Conservation (phyloP, 2,113 vertebrate species). For the Verasper variegatus region DNA sequence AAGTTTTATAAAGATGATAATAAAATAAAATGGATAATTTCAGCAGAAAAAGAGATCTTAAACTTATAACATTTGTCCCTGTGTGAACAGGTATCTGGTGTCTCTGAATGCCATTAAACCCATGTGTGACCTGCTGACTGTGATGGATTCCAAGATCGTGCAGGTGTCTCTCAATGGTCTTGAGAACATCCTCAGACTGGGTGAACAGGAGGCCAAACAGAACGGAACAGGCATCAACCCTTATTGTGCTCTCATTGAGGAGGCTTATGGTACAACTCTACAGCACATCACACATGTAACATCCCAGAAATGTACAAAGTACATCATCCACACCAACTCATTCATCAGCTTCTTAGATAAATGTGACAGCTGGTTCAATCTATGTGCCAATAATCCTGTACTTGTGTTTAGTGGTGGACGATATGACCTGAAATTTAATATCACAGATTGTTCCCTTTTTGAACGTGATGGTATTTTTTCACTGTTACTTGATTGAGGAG, state of each 20-base stretch:
- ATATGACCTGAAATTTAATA: no score
- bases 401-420: no score
- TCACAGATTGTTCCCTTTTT: no score
- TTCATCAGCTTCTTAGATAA: no score
- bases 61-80: neutral
- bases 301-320: no score
- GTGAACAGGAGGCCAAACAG: slow-evolving; percentile 96
- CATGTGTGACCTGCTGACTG: slow-evolving; percentile 95
- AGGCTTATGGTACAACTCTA: slow-evolving; percentile 88
- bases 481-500: no score
- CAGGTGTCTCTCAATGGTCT: slow-evolving; percentile 96
- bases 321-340: no score
- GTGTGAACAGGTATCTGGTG: slow-evolving; percentile 87
- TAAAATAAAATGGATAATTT: neutral
- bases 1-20: neutral
- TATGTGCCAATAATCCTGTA: no score
- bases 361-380: no score
- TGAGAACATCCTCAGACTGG: slow-evolving; percentile 95
- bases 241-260: slow-evolving; percentile 96
- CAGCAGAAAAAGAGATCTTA: neutral
- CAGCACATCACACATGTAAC: neutral
- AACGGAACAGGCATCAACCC: slow-evolving; percentile 94
- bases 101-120: slow-evolving; percentile 91
- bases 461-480: no score
- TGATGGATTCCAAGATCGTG: slow-evolving; percentile 99